These are phyloP conservation scores for Calypte anna DNA, from an alignment of 2,113 vertebrate genomes.

Conservation along the genomic window DNA sequence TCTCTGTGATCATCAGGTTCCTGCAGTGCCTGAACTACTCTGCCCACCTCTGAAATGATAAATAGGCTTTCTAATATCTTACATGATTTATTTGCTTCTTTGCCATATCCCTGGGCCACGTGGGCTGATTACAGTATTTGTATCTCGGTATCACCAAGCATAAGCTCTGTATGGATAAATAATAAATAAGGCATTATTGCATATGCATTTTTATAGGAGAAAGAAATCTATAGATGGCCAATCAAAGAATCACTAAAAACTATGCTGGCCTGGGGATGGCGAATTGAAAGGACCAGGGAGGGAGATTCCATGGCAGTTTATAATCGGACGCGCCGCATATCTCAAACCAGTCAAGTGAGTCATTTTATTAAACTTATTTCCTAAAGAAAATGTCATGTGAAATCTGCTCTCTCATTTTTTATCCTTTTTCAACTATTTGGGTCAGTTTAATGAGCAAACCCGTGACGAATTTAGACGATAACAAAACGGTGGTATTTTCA, in stretches of 20 bases:
- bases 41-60: neutral
- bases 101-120: neutral
- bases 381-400: neutral
- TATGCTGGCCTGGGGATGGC: constrained; percentile 93
- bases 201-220: constrained; percentile 82
- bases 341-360: constrained; percentile 90
- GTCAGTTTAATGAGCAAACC: neutral
- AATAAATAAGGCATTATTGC: neutral
- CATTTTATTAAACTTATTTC: neutral
- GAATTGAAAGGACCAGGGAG: constrained; percentile 89
- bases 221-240: constrained; percentile 90
- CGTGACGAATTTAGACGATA: neutral
- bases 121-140: neutral
- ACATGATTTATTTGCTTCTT: neutral
- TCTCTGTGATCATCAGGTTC: neutral
- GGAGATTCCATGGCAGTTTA: constrained; percentile 88
- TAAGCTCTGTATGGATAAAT: neutral
- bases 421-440: neutral
- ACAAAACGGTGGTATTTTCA: neutral
- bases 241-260: constrained; percentile 95
- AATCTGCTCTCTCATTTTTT: neutral
- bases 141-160: neutral
- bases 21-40: neutral
- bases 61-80: neutral
- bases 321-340: constrained; percentile 88